Evolutionary conservation across 2,113 vertebrate species (phyloP), one percentile per base, ranked within the genome.

Genomic region (Calidris pygmaea): DNA sequence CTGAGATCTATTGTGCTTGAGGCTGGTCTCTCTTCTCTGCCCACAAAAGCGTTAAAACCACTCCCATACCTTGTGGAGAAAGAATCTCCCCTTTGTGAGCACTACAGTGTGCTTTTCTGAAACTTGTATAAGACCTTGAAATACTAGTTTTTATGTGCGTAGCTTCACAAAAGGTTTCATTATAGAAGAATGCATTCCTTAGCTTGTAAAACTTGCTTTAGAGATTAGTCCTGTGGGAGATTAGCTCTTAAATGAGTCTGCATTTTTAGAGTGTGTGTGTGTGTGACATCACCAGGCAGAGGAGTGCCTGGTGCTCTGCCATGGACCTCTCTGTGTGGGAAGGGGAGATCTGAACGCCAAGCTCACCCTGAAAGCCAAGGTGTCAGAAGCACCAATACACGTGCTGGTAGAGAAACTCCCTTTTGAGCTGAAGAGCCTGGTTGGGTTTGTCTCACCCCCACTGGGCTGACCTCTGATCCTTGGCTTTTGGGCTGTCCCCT

Each of bases 11-110:
- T 29, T 78, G 50, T 52, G 52, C 55, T 77, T 7, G n/a, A 67
- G 72, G 72, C 63, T 67, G 72, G n/a, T 26, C 63, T 78, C 39
- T 76, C 55, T 21, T 39, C 45, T 37, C 34, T 88, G 15, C 56
- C 35, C 52, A 14, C 24, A 18, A 15, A 27, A 66, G 39, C 58
- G 74, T 41, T 80, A 77, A 94, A 86, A 41, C 67, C 3, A 0
- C 84, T 85, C 27, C 63, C 27, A 4, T 39, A 30, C 35, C 55
- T 48, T 27, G 21, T 29, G 27, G 34, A 82, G 58, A 41, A 91
- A 89, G 87, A 95, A 89, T 82, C 66, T 95, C 34, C 30, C 91
- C 94, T 95, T 95, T 89, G 86, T 95, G 66, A 87, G 77, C 34
- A 35, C 32, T 17, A 48, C 30, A 19, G 14, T 24, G 3, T n/a